Conservation (phyloP, 2,113 vertebrate species). For the Leptobrachium leishanense region DNA sequence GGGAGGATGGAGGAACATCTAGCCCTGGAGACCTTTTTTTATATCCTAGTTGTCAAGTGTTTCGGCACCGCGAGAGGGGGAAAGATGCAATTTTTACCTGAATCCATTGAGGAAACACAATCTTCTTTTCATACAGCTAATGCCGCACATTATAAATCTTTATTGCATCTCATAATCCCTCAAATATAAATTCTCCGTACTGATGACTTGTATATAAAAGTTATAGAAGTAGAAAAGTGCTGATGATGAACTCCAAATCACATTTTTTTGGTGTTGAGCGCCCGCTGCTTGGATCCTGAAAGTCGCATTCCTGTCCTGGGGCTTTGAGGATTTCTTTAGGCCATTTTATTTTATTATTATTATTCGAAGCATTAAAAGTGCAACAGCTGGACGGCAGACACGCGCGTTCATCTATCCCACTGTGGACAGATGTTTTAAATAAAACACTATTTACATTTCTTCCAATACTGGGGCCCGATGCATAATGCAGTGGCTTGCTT, state of each 20-base stretch:
- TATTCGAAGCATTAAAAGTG: slow-evolving; percentile 35
- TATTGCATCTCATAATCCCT: background rate
- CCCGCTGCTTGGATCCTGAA: slow-evolving; percentile 47
- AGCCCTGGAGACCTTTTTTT: too few relatives aligned
- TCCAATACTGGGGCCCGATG: slow-evolving; percentile 39
- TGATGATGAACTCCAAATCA: slow-evolving; percentile 27
- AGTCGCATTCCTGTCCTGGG: slow-evolving; percentile 31
- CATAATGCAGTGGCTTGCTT: slow-evolving; percentile 28
- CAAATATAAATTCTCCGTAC: background rate
- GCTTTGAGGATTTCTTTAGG: slow-evolving; percentile 32
- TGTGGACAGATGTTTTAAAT: slow-evolving; percentile 48
- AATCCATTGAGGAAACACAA: background rate
- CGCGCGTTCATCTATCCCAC: slow-evolving; percentile 41
- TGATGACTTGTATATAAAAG: background rate
- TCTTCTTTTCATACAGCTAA: too few relatives aligned
- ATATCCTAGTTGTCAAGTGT: too few relatives aligned
- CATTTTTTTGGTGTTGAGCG: slow-evolving; percentile 11
- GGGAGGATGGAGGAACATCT: too few relatives aligned
- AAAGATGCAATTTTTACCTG: background rate
- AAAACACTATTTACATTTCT: slow-evolving; percentile 46
- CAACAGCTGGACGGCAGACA: slow-evolving; percentile 47
- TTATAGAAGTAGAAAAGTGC: background rate
- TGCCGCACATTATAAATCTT: slow-evolving; percentile 3
- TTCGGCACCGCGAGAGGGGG: background rate
- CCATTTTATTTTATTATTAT: slow-evolving; percentile 34